Percentiles rank a stretch among this genome's conserved stretches.
These are phyloP conservation scores for Drosophila rellima DNA, from an alignment of 2,888 invertebrate genomes.

Conservation along the genomic window DNA sequence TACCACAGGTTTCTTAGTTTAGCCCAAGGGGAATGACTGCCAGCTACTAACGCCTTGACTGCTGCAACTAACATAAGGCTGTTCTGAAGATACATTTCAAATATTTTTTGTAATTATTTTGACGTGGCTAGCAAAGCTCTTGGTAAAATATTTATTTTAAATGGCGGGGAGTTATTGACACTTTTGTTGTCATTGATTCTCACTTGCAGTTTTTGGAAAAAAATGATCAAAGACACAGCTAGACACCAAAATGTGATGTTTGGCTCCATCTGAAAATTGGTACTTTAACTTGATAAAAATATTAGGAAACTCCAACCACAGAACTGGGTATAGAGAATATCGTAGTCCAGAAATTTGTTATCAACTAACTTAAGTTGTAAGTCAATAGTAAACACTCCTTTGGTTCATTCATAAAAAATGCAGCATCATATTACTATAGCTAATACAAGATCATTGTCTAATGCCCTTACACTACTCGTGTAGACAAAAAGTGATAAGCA, in stretches of 20 bases:
- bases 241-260: no score
- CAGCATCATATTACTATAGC: conserved; percentile 68
- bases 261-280: neutral
- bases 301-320: neutral
- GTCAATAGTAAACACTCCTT: conserved; percentile 11
- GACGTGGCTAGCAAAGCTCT: neutral
- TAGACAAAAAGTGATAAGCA: conserved; percentile 57
- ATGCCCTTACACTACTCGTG: conserved; percentile 29
- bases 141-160: neutral
- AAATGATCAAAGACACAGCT: no score
- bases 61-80: neutral
- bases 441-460: conserved; percentile 52
- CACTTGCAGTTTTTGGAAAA: neutral
- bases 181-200: neutral
- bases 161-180: neutral
- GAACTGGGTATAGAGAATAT: neutral
- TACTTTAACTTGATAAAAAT: neutral
- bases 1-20: conserved; percentile 1
- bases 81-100: conserved; percentile 9
- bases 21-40: conserved; percentile 12
- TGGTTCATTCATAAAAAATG: conserved; percentile 72
- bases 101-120: conserved; percentile 22
- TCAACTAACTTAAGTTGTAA: neutral
- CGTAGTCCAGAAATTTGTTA: neutral
- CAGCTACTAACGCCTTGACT: conserved; percentile 20